Conservation (phyloP, 1,140 invertebrate species). For the Drosophila virilis region DNA sequence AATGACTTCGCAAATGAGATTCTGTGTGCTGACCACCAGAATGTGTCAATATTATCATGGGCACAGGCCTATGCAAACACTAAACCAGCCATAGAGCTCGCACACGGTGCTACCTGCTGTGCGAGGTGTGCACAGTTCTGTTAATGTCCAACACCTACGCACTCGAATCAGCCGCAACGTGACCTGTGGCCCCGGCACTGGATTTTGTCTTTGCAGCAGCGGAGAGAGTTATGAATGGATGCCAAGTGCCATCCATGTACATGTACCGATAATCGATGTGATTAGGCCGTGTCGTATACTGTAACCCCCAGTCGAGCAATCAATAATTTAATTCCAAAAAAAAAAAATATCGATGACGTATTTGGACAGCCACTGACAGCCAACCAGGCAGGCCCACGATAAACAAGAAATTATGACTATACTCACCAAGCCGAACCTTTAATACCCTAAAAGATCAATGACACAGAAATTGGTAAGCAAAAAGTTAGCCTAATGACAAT, state of each 20-base stretch:
- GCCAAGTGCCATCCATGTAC: conserved; percentile 58
- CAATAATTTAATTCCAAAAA: conserved; percentile 65
- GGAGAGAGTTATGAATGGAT: conserved; percentile 51
- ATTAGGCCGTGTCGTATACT: conserved; percentile 70
- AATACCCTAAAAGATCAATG: conserved; percentile 32
- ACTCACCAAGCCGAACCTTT: not conserved
- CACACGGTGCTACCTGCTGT: conserved; percentile 60
- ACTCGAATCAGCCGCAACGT: conserved; percentile 64
- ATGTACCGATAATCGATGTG: conserved; percentile 77
- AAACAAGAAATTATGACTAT: conserved; percentile 34
- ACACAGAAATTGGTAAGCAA: no score
- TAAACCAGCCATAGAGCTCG: conserved; percentile 19
- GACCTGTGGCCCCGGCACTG: conserved; percentile 64
- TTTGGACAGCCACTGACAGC: conserved; percentile 78
- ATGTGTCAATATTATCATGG: conserved; percentile 78
- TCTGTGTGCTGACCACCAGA: conserved; percentile 54
- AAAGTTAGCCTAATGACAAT: no score
- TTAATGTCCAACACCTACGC: conserved; percentile 79
- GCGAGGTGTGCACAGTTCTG: conserved; percentile 71
- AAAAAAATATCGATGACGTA: conserved; percentile 66
- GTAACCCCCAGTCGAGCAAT: conserved; percentile 69
- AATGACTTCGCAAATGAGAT: conserved; percentile 84
- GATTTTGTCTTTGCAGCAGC: conserved; percentile 49
- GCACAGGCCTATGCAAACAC: conserved; percentile 69
- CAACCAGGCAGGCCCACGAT: conserved; percentile 51